A percentile compares a stretch with the other conserved stretches of the same genome.
phyloP scores from a whole-genome alignment of 2,888 invertebrate species.

The Eupithecia subfuscata region DNA sequence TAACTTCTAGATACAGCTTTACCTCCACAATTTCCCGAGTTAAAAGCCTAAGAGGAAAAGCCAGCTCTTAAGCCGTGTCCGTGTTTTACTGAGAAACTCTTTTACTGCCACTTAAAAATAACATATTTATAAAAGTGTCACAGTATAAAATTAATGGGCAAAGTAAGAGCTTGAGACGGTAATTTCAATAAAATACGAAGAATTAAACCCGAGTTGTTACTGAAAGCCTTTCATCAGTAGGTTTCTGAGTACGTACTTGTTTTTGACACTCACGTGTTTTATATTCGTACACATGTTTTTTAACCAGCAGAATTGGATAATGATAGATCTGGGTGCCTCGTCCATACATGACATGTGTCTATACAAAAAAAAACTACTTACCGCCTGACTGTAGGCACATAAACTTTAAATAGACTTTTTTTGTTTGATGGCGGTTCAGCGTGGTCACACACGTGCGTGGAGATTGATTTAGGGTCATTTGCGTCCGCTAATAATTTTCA shows the following conservation, averaged over 20 bases:
- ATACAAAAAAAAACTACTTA: neutral
- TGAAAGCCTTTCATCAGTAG: neutral
- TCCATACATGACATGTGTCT: no score
- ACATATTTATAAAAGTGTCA: constrained; percentile 20
- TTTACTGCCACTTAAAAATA: constrained; percentile 15
- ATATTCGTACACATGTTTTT: neutral
- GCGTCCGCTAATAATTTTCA: no score
- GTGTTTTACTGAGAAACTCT: neutral
- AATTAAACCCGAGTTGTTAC: neutral
- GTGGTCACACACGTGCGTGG: no score
- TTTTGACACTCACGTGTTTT: neutral
- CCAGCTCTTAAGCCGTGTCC: neutral
- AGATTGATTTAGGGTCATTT: no score
- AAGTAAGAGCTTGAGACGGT: constrained; percentile 2
- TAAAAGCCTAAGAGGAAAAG: neutral
- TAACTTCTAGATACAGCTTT: neutral
- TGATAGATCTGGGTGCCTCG: no score
- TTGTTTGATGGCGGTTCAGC: no score
- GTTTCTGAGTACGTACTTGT: neutral
- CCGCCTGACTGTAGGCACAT: neutral
- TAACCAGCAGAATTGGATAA: neutral
- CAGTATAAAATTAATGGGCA: constrained; percentile 11
- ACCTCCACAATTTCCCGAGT: neutral
- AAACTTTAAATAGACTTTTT: no score
- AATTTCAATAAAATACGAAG: constrained; percentile 14